Evolutionary conservation across 2,113 vertebrate species (phyloP), one percentile per base, ranked within the genome.

Genomic region (Sardina pilchardus): DNA sequence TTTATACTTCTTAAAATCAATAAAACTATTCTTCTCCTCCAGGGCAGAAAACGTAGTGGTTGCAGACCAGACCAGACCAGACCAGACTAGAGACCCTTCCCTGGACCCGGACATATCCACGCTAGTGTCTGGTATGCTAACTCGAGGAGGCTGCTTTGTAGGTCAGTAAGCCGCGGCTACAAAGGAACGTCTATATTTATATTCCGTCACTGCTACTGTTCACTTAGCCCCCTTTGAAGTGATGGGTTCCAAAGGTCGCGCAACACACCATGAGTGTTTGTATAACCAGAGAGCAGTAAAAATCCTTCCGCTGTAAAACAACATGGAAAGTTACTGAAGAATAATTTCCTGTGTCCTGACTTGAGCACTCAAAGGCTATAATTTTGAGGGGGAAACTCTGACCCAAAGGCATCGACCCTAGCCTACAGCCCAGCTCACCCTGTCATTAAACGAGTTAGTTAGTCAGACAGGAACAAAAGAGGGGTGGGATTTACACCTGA

Each of bases 151-250:
- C 67, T 12, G 30, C 12, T 71, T 71, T 34, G 67, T 75, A 36
- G 67, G 67, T 75, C 30, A 36, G 30, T 75, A 75, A 14, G 67
- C 26, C 9, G 3, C 2, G 10, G 67, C 67, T 75, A 34, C 63
- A 71, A 34, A 71, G n/a, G 63, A 71, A 30, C 30, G 9, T 71
- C 63, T 71, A 71, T 71, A 34, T 71, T 71, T 71, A 75, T 75
- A 30, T 75, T 75, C 26, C 30, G 12, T 36, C 30, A 36, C 34
- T 4, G 30, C 67, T 14, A 14, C 67, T 75, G 67, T 30, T 75
- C 16, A 16, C 30, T 71, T 9, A 34, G 7, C 63, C 12, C 63
- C 67, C 67, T 75, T 36, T 75, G 67, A 36, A 75, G 30, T 17
- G 67, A 1, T 4, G 12, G 30, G 67, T 36, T 34, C 67, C 30